Evolutionary conservation across 2,113 vertebrate species (phyloP), one percentile per base, ranked within the genome.

Genomic region (Solea solea): DNA sequence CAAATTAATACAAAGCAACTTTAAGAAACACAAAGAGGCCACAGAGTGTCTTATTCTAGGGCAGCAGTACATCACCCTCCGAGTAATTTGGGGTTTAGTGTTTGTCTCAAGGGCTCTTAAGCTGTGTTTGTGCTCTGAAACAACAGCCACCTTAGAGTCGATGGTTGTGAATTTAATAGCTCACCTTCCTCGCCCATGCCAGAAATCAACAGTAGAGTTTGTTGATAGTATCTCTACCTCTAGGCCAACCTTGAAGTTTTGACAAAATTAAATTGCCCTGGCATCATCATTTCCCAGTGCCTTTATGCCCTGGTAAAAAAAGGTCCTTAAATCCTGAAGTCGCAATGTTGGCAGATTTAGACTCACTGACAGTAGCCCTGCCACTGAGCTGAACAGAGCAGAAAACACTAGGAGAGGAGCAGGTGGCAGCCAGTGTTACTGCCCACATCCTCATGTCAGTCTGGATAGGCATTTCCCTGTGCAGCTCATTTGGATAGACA

Each of bases 371-470:
- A 80, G 72, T 72, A 68, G 81, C 74, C 48, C 53, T 74, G 62
- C 74, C 74, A 80, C 76, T 77, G 63, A 21, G 21, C 21, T 21
- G 21, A 21, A 21, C 82, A 69, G 67, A 74, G 82, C 46, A 56
- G 58, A 73, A 82, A 78, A 76, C 76, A 80, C 46, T 78, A 72
- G 53, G 69, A 78, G 69, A 72, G 76, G 75, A 90, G 81, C 89
- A 90, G 89, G 90, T 90, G 92, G 90, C 78, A 70, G 78, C 56
- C 75, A 64, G 82, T 76, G 81, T 84, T 69, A 84, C 84, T 69
- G 84, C 84, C 82, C 84, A 76, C 86, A 59, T 82, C 84, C 78
- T 79, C 68, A 40, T 87, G 81, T 82, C 89, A 90, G 54, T 88
- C 84, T 80, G 76, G 84, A 42, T 80, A 78, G 75, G 84, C 79